Conservation (phyloP, 1,140 invertebrate species). For the Drosophila paulistorum region DNA sequence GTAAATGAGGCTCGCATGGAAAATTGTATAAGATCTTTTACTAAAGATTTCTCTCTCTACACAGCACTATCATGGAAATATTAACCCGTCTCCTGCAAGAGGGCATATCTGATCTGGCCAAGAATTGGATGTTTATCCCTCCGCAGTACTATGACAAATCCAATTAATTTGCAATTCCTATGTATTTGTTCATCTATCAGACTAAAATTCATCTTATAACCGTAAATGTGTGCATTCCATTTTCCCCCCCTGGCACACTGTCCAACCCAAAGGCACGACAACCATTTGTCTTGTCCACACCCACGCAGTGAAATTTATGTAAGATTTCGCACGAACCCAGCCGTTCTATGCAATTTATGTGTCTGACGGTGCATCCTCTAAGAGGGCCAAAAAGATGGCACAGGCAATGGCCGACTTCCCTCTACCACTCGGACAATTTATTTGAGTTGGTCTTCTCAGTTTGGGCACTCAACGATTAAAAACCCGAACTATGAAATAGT, state of each 20-base stretch:
- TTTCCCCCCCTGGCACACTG: not conserved
- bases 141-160: constrained; percentile 60
- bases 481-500: not conserved
- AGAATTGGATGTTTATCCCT: constrained; percentile 76
- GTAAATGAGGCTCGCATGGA: constrained; percentile 20
- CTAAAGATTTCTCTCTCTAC: too few relatives aligned
- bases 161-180: constrained; percentile 15
- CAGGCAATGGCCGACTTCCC: constrained; percentile 4
- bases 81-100: constrained; percentile 65
- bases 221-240: constrained; percentile 26
- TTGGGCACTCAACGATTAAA: not conserved
- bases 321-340: constrained; percentile 48
- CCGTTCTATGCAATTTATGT: constrained; percentile 42
- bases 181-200: constrained; percentile 20
- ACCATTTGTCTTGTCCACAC: constrained; percentile 38
- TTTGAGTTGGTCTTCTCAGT: not conserved
- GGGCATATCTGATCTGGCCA: constrained; percentile 63
- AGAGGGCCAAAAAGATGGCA: constrained; percentile 29
- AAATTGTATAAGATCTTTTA: too few relatives aligned
- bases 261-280: not conserved
- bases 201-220: constrained; percentile 35
- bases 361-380: constrained; percentile 30
- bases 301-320: constrained; percentile 48
- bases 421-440: constrained; percentile 8
- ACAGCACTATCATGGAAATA: constrained; percentile 56